phyloP scores from a whole-genome alignment of 2,113 vertebrate species.

The Erpornis zantholeuca region DNA sequence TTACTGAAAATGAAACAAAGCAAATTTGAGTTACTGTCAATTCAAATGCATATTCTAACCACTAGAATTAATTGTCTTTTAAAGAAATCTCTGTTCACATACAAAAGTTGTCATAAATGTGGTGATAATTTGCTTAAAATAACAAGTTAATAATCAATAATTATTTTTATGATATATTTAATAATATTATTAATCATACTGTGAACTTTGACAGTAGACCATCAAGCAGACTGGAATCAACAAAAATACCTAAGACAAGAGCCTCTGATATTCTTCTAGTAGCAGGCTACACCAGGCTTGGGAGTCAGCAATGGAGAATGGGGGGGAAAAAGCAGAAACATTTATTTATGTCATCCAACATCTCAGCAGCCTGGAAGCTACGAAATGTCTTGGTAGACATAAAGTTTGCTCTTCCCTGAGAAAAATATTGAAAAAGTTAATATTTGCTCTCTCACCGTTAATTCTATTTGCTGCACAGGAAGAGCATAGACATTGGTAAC shows the following conservation, averaged over 20 bases:
- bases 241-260: not conserved
- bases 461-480: not conserved
- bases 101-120: not conserved
- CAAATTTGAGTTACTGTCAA: not conserved
- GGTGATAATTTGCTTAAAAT: not conserved
- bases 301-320: not conserved
- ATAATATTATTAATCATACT: not conserved
- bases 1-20: not conserved
- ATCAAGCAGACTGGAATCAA: not conserved
- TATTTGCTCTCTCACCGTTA: not conserved
- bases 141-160: not conserved
- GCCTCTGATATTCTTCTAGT: not conserved
- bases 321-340: fast-evolving
- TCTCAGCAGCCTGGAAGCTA: not conserved
- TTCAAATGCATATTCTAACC: not conserved
- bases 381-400: not conserved
- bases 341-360: not conserved
- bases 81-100: not conserved
- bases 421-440: not conserved
- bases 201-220: not conserved
- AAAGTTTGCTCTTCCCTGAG: not conserved
- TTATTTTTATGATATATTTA: too few species aligned
- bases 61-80: not conserved
- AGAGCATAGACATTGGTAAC: not conserved
- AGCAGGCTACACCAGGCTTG: not conserved